Percentiles rank a stretch among this genome's conserved stretches.
phyloP scores from a whole-genome alignment of 2,888 invertebrate genomes.

The Pardosa pseudoannulata region DNA sequence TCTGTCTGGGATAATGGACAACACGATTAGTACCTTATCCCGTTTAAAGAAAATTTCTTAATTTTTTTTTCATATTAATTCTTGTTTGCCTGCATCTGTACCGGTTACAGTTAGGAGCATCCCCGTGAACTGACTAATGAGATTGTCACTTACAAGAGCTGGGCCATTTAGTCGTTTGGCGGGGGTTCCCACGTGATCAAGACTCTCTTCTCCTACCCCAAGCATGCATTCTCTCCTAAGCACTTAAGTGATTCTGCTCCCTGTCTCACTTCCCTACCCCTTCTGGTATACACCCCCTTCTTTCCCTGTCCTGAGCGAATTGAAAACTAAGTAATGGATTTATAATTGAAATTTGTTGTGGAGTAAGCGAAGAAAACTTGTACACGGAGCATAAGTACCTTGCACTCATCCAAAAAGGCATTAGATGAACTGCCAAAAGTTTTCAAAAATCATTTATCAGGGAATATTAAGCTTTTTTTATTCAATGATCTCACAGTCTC shows the following conservation, averaged over 20 bases:
- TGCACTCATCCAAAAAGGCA: too few relatives aligned
- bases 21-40: too few relatives aligned
- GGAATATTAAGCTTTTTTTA: too few relatives aligned
- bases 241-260: neutral
- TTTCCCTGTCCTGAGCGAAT: neutral
- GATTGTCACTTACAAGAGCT: neutral
- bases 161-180: neutral
- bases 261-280: neutral
- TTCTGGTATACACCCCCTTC: neutral
- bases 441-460: too few relatives aligned
- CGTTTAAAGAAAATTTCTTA: too few relatives aligned
- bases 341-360: conserved; percentile 13
- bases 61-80: too few relatives aligned
- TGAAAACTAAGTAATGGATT: neutral
- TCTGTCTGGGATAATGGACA: too few relatives aligned
- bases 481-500: too few relatives aligned
- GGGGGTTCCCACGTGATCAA: neutral
- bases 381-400: too few relatives aligned
- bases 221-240: neutral
- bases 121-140: neutral
- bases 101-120: neutral
- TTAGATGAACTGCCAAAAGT: too few relatives aligned
- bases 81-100: too few relatives aligned
- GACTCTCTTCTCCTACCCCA: neutral
- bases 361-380: too few relatives aligned